These are phyloP conservation scores for Spilarctia lutea DNA, from an alignment of 2,888 invertebrate species.

Conservation along the genomic window DNA sequence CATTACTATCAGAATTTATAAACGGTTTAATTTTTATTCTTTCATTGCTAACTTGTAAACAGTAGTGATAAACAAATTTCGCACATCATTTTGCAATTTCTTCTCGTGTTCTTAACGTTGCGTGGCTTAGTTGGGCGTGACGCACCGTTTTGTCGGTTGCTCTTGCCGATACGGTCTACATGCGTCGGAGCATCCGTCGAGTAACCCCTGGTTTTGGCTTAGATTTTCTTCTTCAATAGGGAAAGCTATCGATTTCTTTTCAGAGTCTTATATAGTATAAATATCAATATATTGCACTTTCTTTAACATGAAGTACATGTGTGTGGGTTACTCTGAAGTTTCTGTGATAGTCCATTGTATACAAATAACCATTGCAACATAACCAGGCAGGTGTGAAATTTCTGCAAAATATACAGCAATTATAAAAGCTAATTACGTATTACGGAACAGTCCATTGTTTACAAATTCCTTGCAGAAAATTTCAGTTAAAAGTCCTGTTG, in stretches of 20 bases:
- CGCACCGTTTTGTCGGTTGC: constrained; percentile 79
- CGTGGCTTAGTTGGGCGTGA: constrained; percentile 80
- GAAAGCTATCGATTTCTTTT: constrained; percentile 61
- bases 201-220: constrained; percentile 75
- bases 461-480: constrained; percentile 47
- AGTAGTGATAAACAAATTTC: constrained; percentile 59
- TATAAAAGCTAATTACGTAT: constrained; percentile 50
- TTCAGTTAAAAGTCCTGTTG: constrained; percentile 52
- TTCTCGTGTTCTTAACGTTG: constrained; percentile 70
- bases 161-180: constrained; percentile 83
- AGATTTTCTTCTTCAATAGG: constrained; percentile 56
- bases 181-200: constrained; percentile 73
- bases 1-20: constrained; percentile 42
- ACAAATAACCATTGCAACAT: constrained; percentile 8
- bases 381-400: constrained; percentile 42
- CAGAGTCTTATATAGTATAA: constrained; percentile 48
- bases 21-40: constrained; percentile 28
- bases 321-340: constrained; percentile 14
- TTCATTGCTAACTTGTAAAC: constrained; percentile 47
- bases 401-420: constrained; percentile 35
- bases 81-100: constrained; percentile 61
- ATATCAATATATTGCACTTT: constrained; percentile 27
- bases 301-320: constrained; percentile 20
- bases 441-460: constrained; percentile 58
- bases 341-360: constrained; percentile 21